Evolutionary conservation across 2,113 vertebrate genomes (phyloP).

Genomic region (Chlamydotis undulata): DNA sequence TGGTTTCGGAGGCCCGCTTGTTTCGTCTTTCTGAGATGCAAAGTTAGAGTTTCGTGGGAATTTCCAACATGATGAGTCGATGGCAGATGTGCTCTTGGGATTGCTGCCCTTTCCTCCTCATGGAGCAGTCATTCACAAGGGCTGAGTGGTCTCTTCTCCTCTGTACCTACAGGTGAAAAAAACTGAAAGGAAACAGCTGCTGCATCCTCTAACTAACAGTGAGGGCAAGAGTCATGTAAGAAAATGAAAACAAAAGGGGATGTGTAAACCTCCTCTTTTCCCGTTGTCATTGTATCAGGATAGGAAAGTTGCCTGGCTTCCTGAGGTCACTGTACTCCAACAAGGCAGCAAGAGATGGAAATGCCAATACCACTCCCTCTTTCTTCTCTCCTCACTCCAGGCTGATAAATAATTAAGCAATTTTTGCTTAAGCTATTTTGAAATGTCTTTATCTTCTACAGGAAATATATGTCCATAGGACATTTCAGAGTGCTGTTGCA

Average conservation of each 20-base stretch:
- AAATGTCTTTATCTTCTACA: background rate
- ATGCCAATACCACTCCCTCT: background rate
- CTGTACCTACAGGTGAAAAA: background rate
- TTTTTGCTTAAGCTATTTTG: background rate
- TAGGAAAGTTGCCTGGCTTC: background rate
- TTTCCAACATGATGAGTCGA: background rate
- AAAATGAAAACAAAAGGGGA: background rate
- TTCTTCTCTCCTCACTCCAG: background rate
- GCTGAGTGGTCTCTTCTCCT: background rate
- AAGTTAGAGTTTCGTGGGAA: background rate
- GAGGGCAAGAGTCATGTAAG: background rate
- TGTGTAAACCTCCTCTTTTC: background rate
- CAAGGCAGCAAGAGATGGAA: background rate
- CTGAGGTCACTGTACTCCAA: background rate
- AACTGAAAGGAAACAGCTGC: background rate
- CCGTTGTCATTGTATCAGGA: background rate
- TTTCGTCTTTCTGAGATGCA: background rate
- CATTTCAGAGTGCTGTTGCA: background rate
- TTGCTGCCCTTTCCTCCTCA: background rate
- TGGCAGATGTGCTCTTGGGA: background rate
- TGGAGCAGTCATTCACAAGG: background rate
- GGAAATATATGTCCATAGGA: background rate
- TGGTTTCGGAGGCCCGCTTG: rapidly evolving
- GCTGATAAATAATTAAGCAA: background rate
- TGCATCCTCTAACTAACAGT: background rate